Conservation (phyloP, 2,888 invertebrate species). For the Magallana nippona region DNA sequence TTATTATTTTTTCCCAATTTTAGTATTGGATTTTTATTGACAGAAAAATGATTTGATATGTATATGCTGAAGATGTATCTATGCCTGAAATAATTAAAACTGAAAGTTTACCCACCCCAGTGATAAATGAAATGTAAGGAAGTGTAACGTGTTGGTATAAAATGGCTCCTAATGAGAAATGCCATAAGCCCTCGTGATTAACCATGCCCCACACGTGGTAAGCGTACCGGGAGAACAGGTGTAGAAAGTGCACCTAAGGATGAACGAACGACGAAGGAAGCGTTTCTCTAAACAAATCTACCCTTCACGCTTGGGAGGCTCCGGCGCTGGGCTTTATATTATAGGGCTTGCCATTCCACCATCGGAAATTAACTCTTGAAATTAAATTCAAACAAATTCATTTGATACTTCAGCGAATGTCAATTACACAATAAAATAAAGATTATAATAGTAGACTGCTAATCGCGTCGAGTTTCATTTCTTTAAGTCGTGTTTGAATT, state of each 20-base stretch:
- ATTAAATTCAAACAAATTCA: constrained; percentile 26
- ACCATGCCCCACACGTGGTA: neutral
- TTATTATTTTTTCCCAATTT: neutral
- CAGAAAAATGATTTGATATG: neutral
- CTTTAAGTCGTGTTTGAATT: neutral
- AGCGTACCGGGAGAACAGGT: neutral
- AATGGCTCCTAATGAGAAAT: constrained; percentile 27
- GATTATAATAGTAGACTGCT: neutral
- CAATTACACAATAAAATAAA: constrained; percentile 18
- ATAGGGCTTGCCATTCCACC: neutral
- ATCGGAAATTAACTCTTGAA: constrained; percentile 1
- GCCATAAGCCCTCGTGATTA: constrained; percentile 3
- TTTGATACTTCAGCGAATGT: constrained; percentile 11
- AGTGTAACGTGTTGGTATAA: neutral
- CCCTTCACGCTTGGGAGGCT: neutral
- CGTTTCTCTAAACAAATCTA: neutral
- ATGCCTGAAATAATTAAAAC: neutral
- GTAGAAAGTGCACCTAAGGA: neutral
- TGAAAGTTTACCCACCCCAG: neutral
- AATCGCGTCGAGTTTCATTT: neutral
- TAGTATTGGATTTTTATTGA: neutral
- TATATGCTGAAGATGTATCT: neutral
- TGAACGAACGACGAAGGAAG: neutral
- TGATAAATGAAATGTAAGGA: constrained; percentile 6
- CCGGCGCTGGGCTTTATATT: neutral